Conservation (phyloP, 2,113 vertebrate species). For the Psilopsiagon aurifrons region DNA sequence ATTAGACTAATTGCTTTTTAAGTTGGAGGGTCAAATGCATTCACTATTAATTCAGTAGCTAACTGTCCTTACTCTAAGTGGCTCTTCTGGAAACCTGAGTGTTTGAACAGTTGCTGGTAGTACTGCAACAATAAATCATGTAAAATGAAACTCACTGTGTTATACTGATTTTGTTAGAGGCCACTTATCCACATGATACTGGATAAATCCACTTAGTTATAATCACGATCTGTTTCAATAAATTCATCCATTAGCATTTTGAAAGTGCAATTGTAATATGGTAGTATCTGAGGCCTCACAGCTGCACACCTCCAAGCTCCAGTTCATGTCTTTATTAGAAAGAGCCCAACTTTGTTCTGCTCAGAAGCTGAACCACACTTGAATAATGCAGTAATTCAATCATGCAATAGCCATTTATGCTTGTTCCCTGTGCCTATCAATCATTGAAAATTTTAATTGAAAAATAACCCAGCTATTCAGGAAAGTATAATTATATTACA, state of each 20-base stretch:
- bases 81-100: neutral
- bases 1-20: neutral
- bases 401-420: neutral
- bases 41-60: neutral
- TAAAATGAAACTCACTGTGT: neutral
- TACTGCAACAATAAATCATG: neutral
- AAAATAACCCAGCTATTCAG: neutral
- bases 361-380: neutral
- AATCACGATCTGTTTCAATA: neutral
- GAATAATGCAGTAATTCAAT: neutral
- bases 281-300: neutral
- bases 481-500: neutral
- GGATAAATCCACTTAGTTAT: neutral
- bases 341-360: neutral
- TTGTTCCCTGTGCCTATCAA: neutral
- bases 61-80: neutral
- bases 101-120: neutral
- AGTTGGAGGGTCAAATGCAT: neutral
- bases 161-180: neutral
- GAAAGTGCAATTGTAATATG: neutral
- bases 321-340: neutral
- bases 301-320: neutral
- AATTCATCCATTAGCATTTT: neutral
- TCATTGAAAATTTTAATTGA: neutral
- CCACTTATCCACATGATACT: neutral